These are phyloP conservation scores for Ptyas mucosa DNA, from an alignment of 2,113 vertebrate species.

Conservation along the genomic window DNA sequence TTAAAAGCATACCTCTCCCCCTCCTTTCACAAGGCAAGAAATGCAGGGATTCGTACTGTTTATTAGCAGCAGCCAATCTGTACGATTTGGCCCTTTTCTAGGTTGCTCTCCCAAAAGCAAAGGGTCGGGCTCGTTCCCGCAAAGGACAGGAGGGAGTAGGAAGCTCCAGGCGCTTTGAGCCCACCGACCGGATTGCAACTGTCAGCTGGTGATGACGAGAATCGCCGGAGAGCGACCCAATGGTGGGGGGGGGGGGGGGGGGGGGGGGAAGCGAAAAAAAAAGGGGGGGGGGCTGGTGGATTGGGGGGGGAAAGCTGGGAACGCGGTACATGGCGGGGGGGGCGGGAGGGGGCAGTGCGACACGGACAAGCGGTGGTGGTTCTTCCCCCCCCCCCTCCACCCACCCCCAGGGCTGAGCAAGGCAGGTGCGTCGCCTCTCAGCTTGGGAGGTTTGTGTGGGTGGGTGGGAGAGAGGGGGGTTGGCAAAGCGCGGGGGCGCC, in stretches of 20 bases:
- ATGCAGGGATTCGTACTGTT: not conserved
- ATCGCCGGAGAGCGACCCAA: not conserved
- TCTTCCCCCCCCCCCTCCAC: not conserved
- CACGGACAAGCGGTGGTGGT: not conserved
- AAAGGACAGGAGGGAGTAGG: not conserved
- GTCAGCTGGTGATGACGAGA: not conserved
- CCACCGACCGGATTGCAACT: not conserved
- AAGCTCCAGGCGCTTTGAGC: not conserved
- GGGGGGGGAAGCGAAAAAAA: fast-evolving
- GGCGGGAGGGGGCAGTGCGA: not conserved
- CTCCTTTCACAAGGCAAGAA: not conserved
- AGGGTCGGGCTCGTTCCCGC: not conserved
- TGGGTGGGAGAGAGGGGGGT: too few relatives aligned
- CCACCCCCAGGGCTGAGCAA: too few relatives aligned
- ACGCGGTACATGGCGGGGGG: too few relatives aligned
- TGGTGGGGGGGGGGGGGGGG: fast-evolving
- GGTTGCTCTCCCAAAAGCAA: not conserved
- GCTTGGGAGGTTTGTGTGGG: not conserved
- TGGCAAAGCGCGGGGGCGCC: not conserved
- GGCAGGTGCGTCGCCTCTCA: not conserved
- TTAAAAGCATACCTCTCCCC: not conserved
- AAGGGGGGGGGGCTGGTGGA: too few relatives aligned
- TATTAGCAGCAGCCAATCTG: not conserved
- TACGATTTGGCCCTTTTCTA: too few relatives aligned
- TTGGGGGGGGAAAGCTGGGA: not conserved